These are phyloP conservation scores for Venustaconcha ellipsiformis DNA, from an alignment of 1,140 invertebrate species.

Conservation along the genomic window DNA sequence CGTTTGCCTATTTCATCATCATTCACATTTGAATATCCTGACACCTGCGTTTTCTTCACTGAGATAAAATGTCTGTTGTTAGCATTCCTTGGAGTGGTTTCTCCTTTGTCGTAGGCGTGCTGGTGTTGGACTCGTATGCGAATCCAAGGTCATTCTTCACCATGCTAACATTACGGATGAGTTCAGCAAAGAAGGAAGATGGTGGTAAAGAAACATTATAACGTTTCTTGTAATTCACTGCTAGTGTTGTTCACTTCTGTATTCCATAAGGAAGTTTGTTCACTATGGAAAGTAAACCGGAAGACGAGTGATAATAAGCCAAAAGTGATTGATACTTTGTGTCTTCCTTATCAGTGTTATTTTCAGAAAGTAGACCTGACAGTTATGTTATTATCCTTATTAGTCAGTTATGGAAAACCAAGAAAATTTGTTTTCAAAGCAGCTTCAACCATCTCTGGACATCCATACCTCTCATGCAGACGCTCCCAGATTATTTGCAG, in stretches of 20 bases:
- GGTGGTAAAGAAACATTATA: constrained; percentile 4
- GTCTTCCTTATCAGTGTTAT: constrained; percentile 20
- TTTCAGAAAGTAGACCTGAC: constrained; percentile 23
- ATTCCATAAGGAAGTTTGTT: constrained; percentile 16
- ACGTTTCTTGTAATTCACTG: constrained; percentile 16
- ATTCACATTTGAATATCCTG: background rate
- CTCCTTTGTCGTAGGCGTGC: background rate
- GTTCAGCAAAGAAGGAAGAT: constrained; percentile 14
- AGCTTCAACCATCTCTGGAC: constrained; percentile 19
- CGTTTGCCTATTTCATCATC: background rate
- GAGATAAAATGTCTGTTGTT: background rate
- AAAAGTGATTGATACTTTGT: background rate
- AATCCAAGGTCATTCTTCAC: constrained; percentile 15
- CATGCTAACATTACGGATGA: constrained; percentile 3
- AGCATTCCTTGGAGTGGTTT: background rate
- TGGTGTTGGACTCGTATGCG: background rate
- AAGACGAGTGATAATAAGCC: constrained; percentile 11
- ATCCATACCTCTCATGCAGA: constrained; percentile 24
- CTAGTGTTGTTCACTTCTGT: constrained; percentile 16
- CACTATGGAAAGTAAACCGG: constrained; percentile 17
- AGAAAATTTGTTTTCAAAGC: constrained; percentile 17
- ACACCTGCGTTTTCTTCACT: background rate
- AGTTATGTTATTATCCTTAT: constrained; percentile 26
- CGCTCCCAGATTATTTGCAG: constrained; percentile 25
- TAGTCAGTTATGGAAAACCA: constrained; percentile 20